Evolutionary conservation across 2,888 invertebrate species (phyloP).

Genomic region (Mystacides longicornis): DNA sequence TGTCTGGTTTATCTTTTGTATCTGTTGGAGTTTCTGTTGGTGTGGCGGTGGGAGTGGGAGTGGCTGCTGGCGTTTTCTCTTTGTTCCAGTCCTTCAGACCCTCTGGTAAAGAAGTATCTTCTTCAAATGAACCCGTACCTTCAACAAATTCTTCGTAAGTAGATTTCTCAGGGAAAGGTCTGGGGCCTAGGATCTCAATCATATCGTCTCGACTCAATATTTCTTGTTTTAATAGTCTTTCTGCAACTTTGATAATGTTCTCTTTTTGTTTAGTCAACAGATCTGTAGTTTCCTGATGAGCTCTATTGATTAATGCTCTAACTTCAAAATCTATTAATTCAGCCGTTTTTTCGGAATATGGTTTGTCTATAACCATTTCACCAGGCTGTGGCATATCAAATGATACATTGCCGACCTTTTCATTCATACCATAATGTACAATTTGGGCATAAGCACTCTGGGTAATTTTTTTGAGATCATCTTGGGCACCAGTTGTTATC

Average conservation of each 20-base stretch:
- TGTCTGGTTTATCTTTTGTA: too few relatives aligned
- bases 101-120: slow-evolving; percentile 89
- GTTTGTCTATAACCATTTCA: slow-evolving; percentile 89
- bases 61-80: slow-evolving; percentile 32
- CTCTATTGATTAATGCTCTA: slow-evolving; percentile 57
- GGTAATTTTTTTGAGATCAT: slow-evolving; percentile 96
- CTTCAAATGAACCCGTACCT: slow-evolving; percentile 95
- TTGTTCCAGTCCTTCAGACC: slow-evolving; percentile 95
- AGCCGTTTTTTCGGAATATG: slow-evolving; percentile 96
- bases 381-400: slow-evolving; percentile 92
- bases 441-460: slow-evolving; percentile 98
- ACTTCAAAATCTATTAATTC: slow-evolving; percentile 91
- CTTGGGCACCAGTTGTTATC: slow-evolving; percentile 98
- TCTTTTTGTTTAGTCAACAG: slow-evolving; percentile 74
- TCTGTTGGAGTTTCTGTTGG: not conserved
- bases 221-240: slow-evolving; percentile 87
- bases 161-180: slow-evolving; percentile 97
- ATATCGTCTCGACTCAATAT: slow-evolving; percentile 93
- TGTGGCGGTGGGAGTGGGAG: not conserved
- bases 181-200: slow-evolving; percentile 87
- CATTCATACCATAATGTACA: slow-evolving; percentile 96
- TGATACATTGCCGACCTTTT: slow-evolving; percentile 93
- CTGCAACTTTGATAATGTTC: slow-evolving; percentile 82
- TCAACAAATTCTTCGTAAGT: slow-evolving; percentile 99
- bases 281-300: slow-evolving; percentile 73